Percentiles rank a stretch among this genome's conserved stretches.
These are phyloP conservation scores for Fragum whitleyi DNA, from an alignment of 2,888 invertebrate genomes.

Conservation along the genomic window DNA sequence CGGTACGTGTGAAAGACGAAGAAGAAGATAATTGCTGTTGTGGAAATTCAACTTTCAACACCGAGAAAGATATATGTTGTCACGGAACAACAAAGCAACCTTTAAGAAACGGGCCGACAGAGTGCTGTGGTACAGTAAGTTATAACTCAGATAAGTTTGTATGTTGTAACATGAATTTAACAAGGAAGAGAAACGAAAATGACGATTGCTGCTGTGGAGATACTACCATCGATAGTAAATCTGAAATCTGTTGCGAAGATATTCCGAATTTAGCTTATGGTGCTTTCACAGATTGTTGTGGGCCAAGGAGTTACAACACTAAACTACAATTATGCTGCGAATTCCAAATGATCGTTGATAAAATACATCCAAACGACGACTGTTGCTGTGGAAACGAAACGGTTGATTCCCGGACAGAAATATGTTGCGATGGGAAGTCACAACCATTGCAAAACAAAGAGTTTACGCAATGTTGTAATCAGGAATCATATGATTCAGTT, in stretches of 20 bases:
- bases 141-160: conserved; percentile 34
- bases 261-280: conserved; percentile 35
- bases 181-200: conserved; percentile 32
- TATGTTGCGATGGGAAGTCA: conserved; percentile 48
- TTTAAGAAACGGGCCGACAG: conserved; percentile 40
- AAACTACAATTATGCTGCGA: conserved; percentile 43
- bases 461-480: conserved; percentile 40
- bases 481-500: conserved; percentile 48
- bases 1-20: conserved; percentile 35
- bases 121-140: conserved; percentile 44
- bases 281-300: conserved; percentile 44
- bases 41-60: conserved; percentile 55
- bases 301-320: conserved; percentile 40
- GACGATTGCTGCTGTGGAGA: conserved; percentile 54
- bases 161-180: conserved; percentile 31
- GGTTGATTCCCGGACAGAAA: conserved; percentile 42
- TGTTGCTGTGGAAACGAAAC: conserved; percentile 56
- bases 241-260: conserved; percentile 48
- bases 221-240: conserved; percentile 38
- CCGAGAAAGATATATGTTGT: conserved; percentile 49
- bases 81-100: conserved; percentile 45
- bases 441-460: conserved; percentile 47
- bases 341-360: conserved; percentile 43
- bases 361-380: conserved; percentile 39
- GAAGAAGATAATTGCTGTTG: conserved; percentile 56